These are phyloP conservation scores for Empis livida DNA, from an alignment of 2,888 invertebrate species.

Conservation along the genomic window DNA sequence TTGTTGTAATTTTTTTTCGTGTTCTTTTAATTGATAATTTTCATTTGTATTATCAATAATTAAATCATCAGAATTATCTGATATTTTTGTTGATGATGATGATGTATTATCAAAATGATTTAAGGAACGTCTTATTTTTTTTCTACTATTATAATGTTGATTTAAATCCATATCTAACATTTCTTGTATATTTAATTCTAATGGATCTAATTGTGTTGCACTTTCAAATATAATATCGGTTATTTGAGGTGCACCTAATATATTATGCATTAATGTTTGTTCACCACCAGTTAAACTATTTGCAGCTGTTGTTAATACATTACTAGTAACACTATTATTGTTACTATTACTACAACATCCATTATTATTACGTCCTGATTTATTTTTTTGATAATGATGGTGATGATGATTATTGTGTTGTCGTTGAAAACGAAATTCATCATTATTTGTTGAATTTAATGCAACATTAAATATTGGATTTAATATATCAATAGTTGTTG, in stretches of 20 bases:
- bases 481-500: conserved; percentile 15
- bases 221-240: conserved; percentile 22
- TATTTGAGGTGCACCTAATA: conserved; percentile 16
- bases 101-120: conserved; percentile 22
- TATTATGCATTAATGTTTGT: conserved; percentile 1
- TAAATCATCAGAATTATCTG: conserved; percentile 18
- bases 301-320: conserved; percentile 4
- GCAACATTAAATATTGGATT: conserved; percentile 19
- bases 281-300: not conserved
- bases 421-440: not conserved
- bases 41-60: not conserved
- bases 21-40: no score
- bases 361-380: not conserved
- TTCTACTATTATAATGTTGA: not conserved
- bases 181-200: conserved; percentile 34
- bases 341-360: not conserved
- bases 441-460: not conserved
- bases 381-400: not conserved
- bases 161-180: conserved; percentile 39
- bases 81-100: conserved; percentile 24
- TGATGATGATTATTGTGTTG: not conserved
- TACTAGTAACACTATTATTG: conserved; percentile 4
- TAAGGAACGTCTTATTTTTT: conserved; percentile 4
- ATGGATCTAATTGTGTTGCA: conserved; percentile 39
- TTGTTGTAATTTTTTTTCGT: no score